Evolutionary conservation across 2,113 vertebrate genomes (phyloP), one percentile per base, ranked within the genome.

Genomic region (Orcinus orca): DNA sequence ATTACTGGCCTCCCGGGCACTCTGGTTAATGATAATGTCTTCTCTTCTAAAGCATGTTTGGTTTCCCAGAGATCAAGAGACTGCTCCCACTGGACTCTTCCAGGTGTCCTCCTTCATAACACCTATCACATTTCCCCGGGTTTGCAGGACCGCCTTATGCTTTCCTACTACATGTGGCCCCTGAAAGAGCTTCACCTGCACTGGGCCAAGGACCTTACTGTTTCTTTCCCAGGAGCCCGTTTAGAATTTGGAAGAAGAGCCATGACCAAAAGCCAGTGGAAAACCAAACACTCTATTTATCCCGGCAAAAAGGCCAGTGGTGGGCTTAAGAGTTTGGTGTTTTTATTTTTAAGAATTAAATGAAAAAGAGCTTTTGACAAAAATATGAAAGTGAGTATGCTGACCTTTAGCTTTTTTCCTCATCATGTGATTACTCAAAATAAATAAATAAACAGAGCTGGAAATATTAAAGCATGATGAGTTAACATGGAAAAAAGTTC

Each of bases 271-370:
- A 95, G 67, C 58, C 89, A 94, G 0, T 47, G 36, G 85, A 95
- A 96, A 97, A 58, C 70, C 93, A 84, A 97, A 95, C 15, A 12
- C 36, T 86, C 65, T 81, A 20, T 62, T 65, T 60, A 68, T 73
- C 73, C 58, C 25, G 68, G 23, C 3, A 79, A 67, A 17, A 94
- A 81, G 17, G 23, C 36, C 63, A 80, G 50, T 0, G 81, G 18
- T n/a, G 23, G 86, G 62, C 79, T 93, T 82, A 94, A 88, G 65
- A 68, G 9, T 71, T 83, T 71, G 65, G 26, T 81, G 36, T 90
- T 53, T 92, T 83, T 70, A 79, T 90, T 82, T 93, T 92, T n/a
- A 83, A 94, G 90, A 96, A 84, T 76, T 90, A 89, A 87, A 77
- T 63, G n/a, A 74, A 77, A 96, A 96, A 88, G 33, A 91, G 31